These are phyloP conservation scores for Bucco capensis DNA, from an alignment of 2,113 vertebrate species.

Conservation along the genomic window DNA sequence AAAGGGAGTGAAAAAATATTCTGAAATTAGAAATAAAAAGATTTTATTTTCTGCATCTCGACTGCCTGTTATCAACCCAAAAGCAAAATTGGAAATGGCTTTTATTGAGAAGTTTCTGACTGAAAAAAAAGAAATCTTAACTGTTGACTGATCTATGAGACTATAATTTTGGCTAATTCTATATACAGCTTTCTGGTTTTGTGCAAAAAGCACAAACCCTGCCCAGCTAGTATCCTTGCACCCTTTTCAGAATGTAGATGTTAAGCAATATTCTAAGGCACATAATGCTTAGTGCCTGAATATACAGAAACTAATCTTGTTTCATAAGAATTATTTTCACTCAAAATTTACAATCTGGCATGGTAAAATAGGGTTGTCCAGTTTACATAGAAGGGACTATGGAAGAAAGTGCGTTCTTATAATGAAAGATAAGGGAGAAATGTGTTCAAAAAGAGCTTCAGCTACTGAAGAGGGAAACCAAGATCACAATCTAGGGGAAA, in stretches of 20 bases:
- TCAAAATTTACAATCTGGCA: not conserved
- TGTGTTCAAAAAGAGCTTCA: not conserved
- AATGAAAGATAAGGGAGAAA: not conserved
- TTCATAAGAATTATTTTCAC: not conserved
- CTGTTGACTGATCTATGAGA: not conserved
- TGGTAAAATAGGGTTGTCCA: not conserved
- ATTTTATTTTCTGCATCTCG: not conserved
- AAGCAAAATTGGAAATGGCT: not conserved
- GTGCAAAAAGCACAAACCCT: not conserved
- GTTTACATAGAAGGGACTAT: not conserved
- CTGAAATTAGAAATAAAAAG: not conserved
- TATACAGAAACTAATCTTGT: not conserved
- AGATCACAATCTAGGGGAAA: not conserved
- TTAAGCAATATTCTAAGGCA: not conserved
- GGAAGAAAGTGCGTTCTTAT: not conserved
- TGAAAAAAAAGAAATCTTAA: not conserved
- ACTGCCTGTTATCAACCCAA: not conserved
- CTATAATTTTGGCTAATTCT: not conserved
- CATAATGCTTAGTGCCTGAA: not conserved
- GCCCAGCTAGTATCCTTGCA: not conserved
- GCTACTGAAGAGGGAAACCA: not conserved
- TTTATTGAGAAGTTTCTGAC: not conserved
- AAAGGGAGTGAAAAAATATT: not conserved
- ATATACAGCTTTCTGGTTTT: not conserved
- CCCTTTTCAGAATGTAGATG: not conserved